Evolutionary conservation across 1,140 invertebrate genomes (phyloP).

Genomic region (Brachionus asplanchnoidis): DNA sequence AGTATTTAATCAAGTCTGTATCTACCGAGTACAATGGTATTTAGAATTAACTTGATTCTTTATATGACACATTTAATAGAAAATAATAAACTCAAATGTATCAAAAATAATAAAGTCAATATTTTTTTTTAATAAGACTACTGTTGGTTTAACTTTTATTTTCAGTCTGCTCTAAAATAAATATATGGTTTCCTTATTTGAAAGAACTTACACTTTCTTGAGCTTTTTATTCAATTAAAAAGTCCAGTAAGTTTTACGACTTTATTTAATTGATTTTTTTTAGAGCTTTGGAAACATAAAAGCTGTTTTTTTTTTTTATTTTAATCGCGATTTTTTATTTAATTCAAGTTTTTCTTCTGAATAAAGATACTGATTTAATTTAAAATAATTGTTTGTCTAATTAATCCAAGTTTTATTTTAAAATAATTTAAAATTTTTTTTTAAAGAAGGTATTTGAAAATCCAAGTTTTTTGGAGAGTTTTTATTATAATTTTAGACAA

Average conservation of each 20-base stretch:
- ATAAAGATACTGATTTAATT: too few species aligned
- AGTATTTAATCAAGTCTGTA: background rate
- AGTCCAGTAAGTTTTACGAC: background rate
- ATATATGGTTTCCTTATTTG: slow-evolving; percentile 7
- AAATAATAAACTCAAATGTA: background rate
- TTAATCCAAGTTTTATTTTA: too few species aligned
- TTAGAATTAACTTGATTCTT: background rate
- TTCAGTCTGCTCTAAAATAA: slow-evolving; percentile 8
- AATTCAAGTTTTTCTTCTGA: too few species aligned
- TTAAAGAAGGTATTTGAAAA: too few species aligned
- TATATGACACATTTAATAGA: background rate
- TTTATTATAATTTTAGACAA: background rate
- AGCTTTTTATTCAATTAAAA: background rate
- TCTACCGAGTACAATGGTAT: background rate
- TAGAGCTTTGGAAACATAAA: background rate
- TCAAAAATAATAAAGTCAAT: background rate
- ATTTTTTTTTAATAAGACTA: background rate
- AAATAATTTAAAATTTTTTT: background rate
- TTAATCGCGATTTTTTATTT: too few species aligned
- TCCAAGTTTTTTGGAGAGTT: too few species aligned
- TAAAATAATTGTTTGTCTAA: too few species aligned
- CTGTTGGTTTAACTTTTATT: slow-evolving; percentile 30
- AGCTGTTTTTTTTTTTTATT: background rate
- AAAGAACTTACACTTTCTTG: background rate
- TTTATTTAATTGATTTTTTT: background rate